Conservation (phyloP, 2,113 vertebrate species). For the Silurus glanis region DNA sequence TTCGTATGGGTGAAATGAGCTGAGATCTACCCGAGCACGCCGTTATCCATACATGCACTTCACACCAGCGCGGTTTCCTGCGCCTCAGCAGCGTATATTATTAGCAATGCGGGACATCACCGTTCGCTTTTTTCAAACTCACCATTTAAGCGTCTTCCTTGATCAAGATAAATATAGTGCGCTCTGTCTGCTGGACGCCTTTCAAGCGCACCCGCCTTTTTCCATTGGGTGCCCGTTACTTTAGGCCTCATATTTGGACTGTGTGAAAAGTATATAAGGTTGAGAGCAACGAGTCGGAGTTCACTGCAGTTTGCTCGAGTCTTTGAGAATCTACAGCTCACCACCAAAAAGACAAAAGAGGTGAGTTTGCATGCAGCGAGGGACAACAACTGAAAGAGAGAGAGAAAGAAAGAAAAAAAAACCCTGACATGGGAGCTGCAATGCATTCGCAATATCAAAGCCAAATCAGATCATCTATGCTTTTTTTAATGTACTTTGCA, state of each 20-base stretch:
- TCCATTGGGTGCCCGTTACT: conserved; percentile 72
- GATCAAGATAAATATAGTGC: conserved; percentile 78
- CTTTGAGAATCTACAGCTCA: conserved; percentile 69
- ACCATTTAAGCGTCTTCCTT: conserved; percentile 82
- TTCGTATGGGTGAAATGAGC: not conserved
- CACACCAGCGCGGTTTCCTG: conserved; percentile 61
- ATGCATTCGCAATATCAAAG: conserved; percentile 22
- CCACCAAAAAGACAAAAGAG: conserved; percentile 67
- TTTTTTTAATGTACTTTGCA: not conserved
- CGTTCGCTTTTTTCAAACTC: conserved; percentile 73
- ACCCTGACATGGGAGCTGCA: not conserved
- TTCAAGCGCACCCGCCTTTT: conserved; percentile 52
- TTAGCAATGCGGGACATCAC: conserved; percentile 68
- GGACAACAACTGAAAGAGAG: not conserved
- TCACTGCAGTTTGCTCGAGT: conserved; percentile 74
- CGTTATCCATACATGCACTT: conserved; percentile 46
- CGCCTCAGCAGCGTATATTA: conserved; percentile 73
- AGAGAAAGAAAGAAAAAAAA: not conserved
- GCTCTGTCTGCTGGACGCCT: conserved; percentile 58
- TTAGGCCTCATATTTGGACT: conserved; percentile 71
- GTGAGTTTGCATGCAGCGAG: conserved; percentile 67
- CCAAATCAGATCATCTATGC: not conserved
- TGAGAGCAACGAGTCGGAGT: conserved; percentile 56
- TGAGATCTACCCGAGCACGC: conserved; percentile 1
- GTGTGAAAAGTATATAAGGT: conserved; percentile 74